Conservation (phyloP, 2,113 vertebrate genomes). For the Vidua macroura region DNA sequence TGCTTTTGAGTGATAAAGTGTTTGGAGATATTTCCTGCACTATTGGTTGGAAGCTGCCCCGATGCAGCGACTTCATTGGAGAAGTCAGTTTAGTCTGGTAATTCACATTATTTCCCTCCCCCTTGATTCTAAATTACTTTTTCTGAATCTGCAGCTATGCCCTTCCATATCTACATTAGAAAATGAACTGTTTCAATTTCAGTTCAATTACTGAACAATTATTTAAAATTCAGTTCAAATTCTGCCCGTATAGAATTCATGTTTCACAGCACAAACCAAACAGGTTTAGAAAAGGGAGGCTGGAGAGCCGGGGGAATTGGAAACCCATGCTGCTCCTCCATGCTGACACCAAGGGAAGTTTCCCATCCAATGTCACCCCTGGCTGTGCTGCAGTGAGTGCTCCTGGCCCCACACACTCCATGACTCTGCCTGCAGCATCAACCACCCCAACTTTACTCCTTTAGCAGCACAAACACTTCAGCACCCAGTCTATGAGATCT, state of each 20-base stretch:
- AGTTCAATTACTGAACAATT: neutral
- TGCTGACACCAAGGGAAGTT: neutral
- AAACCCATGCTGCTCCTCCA: neutral
- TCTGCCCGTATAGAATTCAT: fast-evolving
- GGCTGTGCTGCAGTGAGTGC: neutral
- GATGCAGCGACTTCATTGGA: fast-evolving
- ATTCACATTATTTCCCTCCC: neutral
- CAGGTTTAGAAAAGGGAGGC: fast-evolving
- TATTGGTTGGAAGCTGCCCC: neutral
- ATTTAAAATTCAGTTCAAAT: neutral
- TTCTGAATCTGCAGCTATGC: neutral
- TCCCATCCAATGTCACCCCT: neutral
- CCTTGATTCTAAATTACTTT: neutral
- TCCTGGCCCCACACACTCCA: fast-evolving
- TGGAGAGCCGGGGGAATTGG: neutral
- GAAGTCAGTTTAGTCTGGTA: neutral
- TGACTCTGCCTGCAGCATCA: neutral
- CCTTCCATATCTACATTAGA: neutral
- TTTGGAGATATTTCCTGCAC: neutral
- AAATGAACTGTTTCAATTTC: neutral
- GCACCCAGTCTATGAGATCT: neutral
- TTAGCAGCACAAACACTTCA: constrained; percentile 10
- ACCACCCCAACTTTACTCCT: neutral
- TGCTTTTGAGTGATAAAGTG: neutral
- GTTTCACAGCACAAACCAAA: neutral